Percentiles rank a stretch among this genome's conserved stretches.
phyloP scores from a whole-genome alignment of 2,113 vertebrate genomes.

The Anseranas semipalmata region DNA sequence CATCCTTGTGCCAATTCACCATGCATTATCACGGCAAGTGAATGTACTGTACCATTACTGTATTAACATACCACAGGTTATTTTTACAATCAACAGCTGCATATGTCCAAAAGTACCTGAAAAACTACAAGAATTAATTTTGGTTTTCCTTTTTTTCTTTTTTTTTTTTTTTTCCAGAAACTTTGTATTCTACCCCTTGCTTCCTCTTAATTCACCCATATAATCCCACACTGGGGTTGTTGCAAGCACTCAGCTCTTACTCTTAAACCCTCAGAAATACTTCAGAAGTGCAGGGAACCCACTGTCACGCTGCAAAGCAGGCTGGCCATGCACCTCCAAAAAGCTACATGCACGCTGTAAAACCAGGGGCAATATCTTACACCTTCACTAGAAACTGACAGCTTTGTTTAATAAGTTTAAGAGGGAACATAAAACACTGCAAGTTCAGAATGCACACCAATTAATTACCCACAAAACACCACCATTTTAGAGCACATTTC shows the following conservation, averaged over 20 bases:
- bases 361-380: neutral
- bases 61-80: neutral
- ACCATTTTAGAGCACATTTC: neutral
- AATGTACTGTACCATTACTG: neutral
- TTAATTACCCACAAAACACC: neutral
- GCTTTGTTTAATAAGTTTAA: neutral
- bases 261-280: neutral
- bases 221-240: neutral
- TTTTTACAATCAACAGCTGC: neutral
- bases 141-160: neutral
- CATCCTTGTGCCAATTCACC: neutral
- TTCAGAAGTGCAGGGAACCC: neutral
- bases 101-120: neutral
- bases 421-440: neutral
- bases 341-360: accelerated
- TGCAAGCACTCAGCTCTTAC: neutral
- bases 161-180: neutral
- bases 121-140: neutral
- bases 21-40: neutral
- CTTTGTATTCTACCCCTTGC: neutral
- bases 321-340: neutral
- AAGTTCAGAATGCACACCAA: neutral
- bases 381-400: neutral
- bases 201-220: neutral
- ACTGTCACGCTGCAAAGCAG: neutral